Percentiles rank a stretch among this genome's conserved stretches.
Evolutionary conservation across 2,888 invertebrate species (phyloP).

Genomic region (Caenorhabditis imperialis): DNA sequence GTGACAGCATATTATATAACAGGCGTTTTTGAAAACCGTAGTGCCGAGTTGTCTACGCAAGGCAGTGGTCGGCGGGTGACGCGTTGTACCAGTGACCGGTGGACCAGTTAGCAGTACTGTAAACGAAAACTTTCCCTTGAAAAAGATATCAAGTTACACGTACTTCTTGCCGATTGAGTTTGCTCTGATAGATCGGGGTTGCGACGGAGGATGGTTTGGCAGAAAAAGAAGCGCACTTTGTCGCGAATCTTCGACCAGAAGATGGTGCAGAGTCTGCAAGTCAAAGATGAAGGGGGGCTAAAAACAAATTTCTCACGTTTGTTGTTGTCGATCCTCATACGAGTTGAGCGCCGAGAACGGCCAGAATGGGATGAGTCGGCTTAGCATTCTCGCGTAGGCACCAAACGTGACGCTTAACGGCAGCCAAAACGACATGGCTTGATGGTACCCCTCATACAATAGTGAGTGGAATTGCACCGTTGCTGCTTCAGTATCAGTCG

Average conservation of each 20-base stretch:
- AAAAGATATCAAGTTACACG: constrained; percentile 16
- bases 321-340: constrained; percentile 34
- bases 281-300: not conserved
- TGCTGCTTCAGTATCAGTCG: constrained; percentile 3
- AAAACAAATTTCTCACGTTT: constrained; percentile 30
- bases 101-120: constrained; percentile 30
- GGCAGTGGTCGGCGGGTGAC: constrained; percentile 31
- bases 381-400: constrained; percentile 51
- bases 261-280: constrained; percentile 32
- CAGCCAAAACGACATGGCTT: constrained; percentile 57
- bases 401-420: constrained; percentile 46
- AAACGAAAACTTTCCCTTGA: constrained; percentile 8
- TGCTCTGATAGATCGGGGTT: constrained; percentile 13
- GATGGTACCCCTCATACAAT: constrained; percentile 63
- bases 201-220: constrained; percentile 18
- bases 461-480: constrained; percentile 22
- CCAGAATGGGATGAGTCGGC: constrained; percentile 51
- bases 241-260: constrained; percentile 28
- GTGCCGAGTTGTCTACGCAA: constrained; percentile 62
- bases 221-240: constrained; percentile 7
- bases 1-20: constrained; percentile 69
- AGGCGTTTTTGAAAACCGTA: constrained; percentile 69
- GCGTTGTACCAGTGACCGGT: constrained; percentile 35
- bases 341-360: constrained; percentile 33
- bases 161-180: constrained; percentile 38